phyloP scores from a whole-genome alignment of 2,113 vertebrate species.

The Sminthopsis crassicaudata region DNA sequence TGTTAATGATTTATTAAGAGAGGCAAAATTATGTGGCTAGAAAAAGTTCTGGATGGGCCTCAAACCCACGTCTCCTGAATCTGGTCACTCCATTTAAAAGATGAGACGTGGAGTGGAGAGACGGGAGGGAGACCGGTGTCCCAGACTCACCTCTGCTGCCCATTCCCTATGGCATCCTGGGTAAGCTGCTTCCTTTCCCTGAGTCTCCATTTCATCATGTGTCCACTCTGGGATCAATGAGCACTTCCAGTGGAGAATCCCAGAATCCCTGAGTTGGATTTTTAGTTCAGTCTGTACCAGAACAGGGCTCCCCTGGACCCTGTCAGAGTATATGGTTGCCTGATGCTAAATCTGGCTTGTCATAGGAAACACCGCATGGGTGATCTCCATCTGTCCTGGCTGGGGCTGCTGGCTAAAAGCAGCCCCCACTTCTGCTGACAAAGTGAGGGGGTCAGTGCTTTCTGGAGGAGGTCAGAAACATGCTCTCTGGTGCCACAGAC shows the following conservation, averaged over 20 bases:
- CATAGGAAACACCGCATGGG: background rate
- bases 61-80: background rate
- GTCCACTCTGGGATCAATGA: background rate
- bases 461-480: background rate
- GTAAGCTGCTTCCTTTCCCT: background rate
- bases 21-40: background rate
- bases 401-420: background rate
- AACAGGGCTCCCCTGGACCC: background rate
- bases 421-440: background rate
- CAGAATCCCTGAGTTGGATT: background rate
- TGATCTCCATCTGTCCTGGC: background rate
- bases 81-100: background rate
- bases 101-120: background rate
- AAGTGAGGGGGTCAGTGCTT: background rate
- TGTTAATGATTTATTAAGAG: background rate
- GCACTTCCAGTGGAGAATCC: background rate
- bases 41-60: background rate
- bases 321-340: background rate
- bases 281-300: background rate
- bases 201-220: background rate
- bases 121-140: too few species aligned
- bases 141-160: background rate
- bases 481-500: background rate
- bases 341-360: background rate
- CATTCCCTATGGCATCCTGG: background rate